Evolutionary conservation across 2,888 invertebrate genomes (phyloP), one percentile per base, ranked within the genome.

Genomic region (Nasonovia ribisnigri): DNA sequence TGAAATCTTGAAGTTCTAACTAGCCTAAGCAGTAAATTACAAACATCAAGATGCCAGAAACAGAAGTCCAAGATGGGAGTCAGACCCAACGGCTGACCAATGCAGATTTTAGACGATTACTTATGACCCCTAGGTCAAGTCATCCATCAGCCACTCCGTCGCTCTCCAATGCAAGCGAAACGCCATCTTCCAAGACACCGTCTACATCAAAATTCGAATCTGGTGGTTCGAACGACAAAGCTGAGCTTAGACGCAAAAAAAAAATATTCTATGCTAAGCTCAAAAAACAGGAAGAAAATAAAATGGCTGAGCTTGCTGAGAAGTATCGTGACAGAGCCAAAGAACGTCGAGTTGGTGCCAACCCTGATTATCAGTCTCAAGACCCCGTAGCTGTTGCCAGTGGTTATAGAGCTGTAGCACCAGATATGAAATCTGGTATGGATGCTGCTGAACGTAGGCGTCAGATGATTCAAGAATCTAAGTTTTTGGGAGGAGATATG

Each of bases 401-500:
- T 95, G 98, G 98, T 60, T 98, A 98, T 95, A 96, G 99, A 95
- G 99, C 99, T 16, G 99, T 99, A 0, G 99, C 99, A 6, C 99
- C 99, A 0, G 99, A 99, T 96, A 96, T 98, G 29, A 99, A 99
- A 95, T 98, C 99, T 0, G 98, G 98, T 95, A 95, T 98, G 96
- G 99, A 99, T 96, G 99, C 99, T 0, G 99, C 99, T 13, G 99
- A 99, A 96, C 96, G 99, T 86, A 96, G 99, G 92, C 97, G 99
- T 91, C 98, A 99, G 95, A 97, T 99, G 96, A 99, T 99, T 95
- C 96, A 98, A 96, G 99, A 99, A 96, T 99, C 99, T 0, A 99
- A 99, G 96, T 99, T 99, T 96, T 98, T 99, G 96, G 99, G 99
- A 96, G 99, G 99, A 97, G 99, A 99, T 96, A 99, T 99, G 98